A percentile compares a stretch with the other conserved stretches of the same genome.
Evolutionary conservation across 1,140 invertebrate species (phyloP).

Genomic region (Trichomalopsis sarcophagae): DNA sequence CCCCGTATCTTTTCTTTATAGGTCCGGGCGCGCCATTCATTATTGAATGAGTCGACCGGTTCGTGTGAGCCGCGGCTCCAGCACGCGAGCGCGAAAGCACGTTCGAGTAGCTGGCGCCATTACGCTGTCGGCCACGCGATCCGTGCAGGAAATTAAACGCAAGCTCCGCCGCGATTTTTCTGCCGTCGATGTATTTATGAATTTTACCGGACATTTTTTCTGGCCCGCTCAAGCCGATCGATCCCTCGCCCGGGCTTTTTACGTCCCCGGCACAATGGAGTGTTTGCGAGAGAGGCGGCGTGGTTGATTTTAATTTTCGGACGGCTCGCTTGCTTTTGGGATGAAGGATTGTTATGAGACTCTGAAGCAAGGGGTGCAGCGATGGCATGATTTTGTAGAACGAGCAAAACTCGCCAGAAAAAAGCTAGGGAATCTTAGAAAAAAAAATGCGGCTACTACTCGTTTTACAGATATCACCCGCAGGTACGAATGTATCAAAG

Average conservation of each 20-base stretch:
- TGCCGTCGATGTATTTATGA: constrained; percentile 24
- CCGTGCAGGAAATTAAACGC: constrained; percentile 42
- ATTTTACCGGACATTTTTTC: not conserved
- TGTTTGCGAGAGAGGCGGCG: not conserved
- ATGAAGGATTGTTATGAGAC: too few relatives aligned
- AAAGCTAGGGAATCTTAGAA: not conserved
- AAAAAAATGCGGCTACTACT: not conserved
- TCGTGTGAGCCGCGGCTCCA: not conserved
- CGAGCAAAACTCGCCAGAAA: not conserved
- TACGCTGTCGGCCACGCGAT: not conserved
- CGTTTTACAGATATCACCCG: not conserved
- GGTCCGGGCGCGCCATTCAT: constrained; percentile 14
- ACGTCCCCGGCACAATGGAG: not conserved
- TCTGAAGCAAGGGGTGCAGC: too few relatives aligned
- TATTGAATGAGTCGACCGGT: constrained; percentile 15
- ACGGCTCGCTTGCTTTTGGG: too few relatives aligned
- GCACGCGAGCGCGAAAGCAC: not conserved
- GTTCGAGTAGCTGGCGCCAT: not conserved
- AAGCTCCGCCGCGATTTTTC: constrained; percentile 30
- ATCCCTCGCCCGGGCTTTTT: not conserved
- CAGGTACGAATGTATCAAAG: not conserved
- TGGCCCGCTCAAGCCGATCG: not conserved
- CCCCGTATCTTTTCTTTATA: constrained; percentile 28
- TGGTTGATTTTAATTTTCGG: not conserved
- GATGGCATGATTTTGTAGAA: not conserved